Conservation (phyloP, 2,797 vertebrate genomes). For the Helostoma temminkii region DNA sequence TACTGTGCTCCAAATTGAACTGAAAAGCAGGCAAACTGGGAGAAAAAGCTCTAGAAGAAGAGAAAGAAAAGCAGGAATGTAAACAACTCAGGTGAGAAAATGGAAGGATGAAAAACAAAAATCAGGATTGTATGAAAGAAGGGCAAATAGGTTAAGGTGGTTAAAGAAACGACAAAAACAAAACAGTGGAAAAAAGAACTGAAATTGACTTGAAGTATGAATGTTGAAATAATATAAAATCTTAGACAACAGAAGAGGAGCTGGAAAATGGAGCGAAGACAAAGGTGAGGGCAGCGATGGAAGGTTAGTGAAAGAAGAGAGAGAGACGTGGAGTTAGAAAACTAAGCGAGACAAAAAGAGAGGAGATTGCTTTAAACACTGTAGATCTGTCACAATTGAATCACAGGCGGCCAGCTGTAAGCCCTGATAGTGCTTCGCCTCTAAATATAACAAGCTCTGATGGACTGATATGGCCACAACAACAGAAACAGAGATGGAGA, state of each 20-base stretch:
- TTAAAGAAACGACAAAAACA: constrained; percentile 3
- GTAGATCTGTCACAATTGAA: constrained; percentile 78
- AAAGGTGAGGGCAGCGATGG: constrained; percentile 8
- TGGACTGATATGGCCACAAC: constrained; percentile 68
- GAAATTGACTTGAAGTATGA: constrained; percentile 21
- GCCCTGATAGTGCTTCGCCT: constrained; percentile 72
- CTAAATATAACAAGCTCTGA: constrained; percentile 79
- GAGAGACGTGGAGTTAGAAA: constrained; percentile 28
- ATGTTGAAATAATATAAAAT: constrained; percentile 23
- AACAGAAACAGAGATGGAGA: constrained; percentile 50
- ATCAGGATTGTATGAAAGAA: constrained; percentile 12
- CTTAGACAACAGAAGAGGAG: constrained; percentile 9
- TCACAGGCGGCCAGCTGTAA: constrained; percentile 75
- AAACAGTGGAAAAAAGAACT: not conserved
- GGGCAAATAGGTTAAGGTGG: constrained; percentile 12
- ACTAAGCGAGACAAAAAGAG: constrained; percentile 61
- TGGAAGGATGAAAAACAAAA: constrained; percentile 25
- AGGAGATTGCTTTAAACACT: constrained; percentile 71
- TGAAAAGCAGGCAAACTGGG: constrained; percentile 14
- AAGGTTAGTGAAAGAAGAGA: constrained; percentile 11
- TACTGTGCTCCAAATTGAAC: constrained; percentile 37
- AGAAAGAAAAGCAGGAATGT: not conserved
- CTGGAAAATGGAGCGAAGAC: constrained; percentile 12
- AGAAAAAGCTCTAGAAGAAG: constrained; percentile 2
- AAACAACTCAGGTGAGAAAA: constrained; percentile 30